Evolutionary conservation across 1,140 invertebrate genomes (phyloP).

Genomic region (honey bee (Apis mellifera)): Amel_HAv3.1 CM009941.2:8947501-8948000

Average conservation of each 20-base stretch:
- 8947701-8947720: slow-evolving; percentile 53
- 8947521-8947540: not conserved
- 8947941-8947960: slow-evolving; percentile 28
- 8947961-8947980: not conserved
- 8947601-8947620: slow-evolving; percentile 22
- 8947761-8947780: slow-evolving; percentile 59
- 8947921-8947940: slow-evolving; percentile 31
- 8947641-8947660: slow-evolving; percentile 31
- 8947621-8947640: slow-evolving; percentile 54
- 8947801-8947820: slow-evolving; percentile 22
- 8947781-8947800: not conserved
- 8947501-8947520: not conserved
- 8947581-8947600: not conserved
- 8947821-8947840: slow-evolving; percentile 36
- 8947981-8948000: not conserved
- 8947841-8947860: slow-evolving; percentile 41
- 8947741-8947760: slow-evolving; percentile 49
- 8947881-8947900: slow-evolving; percentile 51
- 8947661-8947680: slow-evolving; percentile 50
- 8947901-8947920: slow-evolving; percentile 44
- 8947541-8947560: slow-evolving; percentile 48
- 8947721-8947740: slow-evolving; percentile 51
- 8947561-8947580: slow-evolving; percentile 48
- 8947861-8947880: not conserved
- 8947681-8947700: slow-evolving; percentile 33